These are phyloP conservation scores for Machimus atricapillus DNA, from an alignment of 2,888 invertebrate species.

Conservation along the genomic window DNA sequence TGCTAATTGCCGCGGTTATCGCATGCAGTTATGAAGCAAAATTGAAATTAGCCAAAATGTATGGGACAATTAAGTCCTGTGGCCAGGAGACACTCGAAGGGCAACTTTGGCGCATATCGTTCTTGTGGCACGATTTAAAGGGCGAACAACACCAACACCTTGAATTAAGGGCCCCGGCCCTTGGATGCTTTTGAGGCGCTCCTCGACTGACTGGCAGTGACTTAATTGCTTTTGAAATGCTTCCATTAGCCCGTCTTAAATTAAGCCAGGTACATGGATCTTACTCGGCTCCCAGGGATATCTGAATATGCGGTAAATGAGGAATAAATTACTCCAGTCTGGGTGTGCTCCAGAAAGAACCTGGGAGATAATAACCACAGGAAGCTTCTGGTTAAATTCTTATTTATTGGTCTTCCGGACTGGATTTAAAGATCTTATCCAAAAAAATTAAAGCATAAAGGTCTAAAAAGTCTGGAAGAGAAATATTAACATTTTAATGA, in stretches of 20 bases:
- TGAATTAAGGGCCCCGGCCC: neutral
- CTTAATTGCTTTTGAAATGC: neutral
- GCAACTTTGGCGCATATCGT: neutral
- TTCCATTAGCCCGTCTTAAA: neutral
- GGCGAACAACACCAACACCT: neutral
- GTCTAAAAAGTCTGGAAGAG: neutral
- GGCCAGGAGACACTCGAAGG: neutral
- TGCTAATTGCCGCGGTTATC: conserved; percentile 5
- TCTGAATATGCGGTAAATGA: neutral
- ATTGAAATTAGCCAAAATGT: conserved; percentile 3
- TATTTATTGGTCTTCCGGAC: neutral
- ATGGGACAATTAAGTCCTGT: neutral
- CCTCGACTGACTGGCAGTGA: neutral
- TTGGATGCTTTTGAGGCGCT: neutral
- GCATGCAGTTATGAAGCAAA: neutral
- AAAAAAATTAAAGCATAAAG: neutral
- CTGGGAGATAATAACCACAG: neutral
- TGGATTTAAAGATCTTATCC: neutral
- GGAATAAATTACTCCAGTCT: neutral
- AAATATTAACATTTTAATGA: neutral
- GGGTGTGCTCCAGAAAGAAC: neutral
- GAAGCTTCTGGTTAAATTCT: neutral
- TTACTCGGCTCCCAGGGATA: neutral
- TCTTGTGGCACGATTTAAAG: neutral
- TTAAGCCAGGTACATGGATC: neutral